Evolutionary conservation across 1,140 invertebrate genomes (phyloP), one percentile per base, ranked within the genome.

Genomic region (Pseudomyrmex cubaensis): DNA sequence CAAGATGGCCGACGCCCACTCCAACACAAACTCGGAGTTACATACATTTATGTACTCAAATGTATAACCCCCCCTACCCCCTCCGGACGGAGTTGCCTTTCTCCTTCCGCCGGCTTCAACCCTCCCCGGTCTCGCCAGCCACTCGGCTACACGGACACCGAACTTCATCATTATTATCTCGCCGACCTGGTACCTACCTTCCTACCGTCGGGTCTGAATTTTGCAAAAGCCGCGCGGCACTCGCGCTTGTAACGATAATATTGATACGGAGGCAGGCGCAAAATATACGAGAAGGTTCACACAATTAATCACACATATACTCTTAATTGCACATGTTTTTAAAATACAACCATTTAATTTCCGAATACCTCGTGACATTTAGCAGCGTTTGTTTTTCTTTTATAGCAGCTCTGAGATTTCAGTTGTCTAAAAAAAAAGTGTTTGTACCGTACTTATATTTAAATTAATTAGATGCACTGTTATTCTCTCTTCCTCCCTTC

Each of bases 1-100:
- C 94, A 94, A 94, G 93, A 94, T 94, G 94, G 94, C 94, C 93
- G 94, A 94, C 94, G 93, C 93, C 93, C 93, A 94, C 93, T 93
- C 93, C 90, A 93, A 94, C 94, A 93, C 93, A 92, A 92, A 92
- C 93, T 92, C 92, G 92, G 93, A 94, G 93, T 94, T 94, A 94
- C 93, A 93, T 94, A 94, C 93, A 94, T 94, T 94, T 94, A 94
- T 94, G 93, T 94, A 94, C 93, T 94, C 92, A 94, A 94, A 94
- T 94, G 93, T 94, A 94, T 94, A 94, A 94, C 92, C 92, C 92
- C 93, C 76, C 74, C 75, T 46, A 22, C 92, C 92, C 90, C 87
- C 90, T 91, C 86, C 90, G 92, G 86, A 92, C 91, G 88, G 88
- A 92, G 91, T 92, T 93, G 92, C 91, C 91, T 91, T 92, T 90